phyloP scores from a whole-genome alignment of 2,797 vertebrate species.

The Limnodromus scolopaceus region DNA sequence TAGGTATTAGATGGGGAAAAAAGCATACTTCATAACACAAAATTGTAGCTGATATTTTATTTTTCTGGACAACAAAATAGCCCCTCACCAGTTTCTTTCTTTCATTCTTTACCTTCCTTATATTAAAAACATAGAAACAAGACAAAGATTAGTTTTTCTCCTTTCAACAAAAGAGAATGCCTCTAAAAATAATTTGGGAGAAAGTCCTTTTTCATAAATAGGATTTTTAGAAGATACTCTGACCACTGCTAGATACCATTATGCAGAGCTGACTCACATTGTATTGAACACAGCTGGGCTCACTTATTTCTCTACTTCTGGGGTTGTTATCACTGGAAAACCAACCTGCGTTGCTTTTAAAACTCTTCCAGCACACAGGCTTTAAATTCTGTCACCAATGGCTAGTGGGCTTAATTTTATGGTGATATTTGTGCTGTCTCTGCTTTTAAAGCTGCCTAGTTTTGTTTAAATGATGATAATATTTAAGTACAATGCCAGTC shows the following conservation, averaged over 20 bases:
- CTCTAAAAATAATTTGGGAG: neutral
- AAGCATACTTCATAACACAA: neutral
- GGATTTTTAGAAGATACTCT: neutral
- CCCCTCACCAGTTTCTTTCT: neutral
- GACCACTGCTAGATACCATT: neutral
- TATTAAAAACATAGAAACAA: neutral
- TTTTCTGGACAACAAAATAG: neutral
- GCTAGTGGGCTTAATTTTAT: neutral
- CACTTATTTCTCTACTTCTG: neutral
- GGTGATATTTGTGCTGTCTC: slow-evolving; percentile 3
- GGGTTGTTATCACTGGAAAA: neutral
- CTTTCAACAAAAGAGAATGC: neutral
- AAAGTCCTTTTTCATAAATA: neutral
- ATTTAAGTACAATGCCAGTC: neutral
- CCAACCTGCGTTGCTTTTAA: neutral
- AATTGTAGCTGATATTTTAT: neutral
- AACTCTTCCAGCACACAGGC: neutral
- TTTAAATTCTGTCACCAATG: neutral
- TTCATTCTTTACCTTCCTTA: neutral
- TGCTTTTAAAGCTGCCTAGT: slow-evolving; percentile 3
- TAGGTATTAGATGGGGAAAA: neutral
- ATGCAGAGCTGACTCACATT: neutral
- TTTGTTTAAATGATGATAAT: slow-evolving; percentile 31
- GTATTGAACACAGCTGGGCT: neutral
- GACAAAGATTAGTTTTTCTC: neutral